Base-by-base conservation (phyloP, 2,888 invertebrate genomes). In the Tetragonisca angustula region DNA sequence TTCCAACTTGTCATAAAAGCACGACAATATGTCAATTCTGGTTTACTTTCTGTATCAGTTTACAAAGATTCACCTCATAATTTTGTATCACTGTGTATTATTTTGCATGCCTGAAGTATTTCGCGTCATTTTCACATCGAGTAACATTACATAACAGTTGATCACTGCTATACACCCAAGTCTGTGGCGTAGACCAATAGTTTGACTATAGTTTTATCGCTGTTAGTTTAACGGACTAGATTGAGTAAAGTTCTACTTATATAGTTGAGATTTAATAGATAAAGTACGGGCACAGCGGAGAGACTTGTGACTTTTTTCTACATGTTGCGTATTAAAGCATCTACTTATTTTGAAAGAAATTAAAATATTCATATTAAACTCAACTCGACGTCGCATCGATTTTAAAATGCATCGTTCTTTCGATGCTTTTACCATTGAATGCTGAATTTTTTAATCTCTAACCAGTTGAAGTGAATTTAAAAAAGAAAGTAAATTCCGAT, bases 141-240 rank as follows among this genome's bases (percentile, higher is more conserved):
- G 19, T 2, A 56, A 32, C 19, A 36, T 78, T 78, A 72, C 17
- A 49, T 65, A 72, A 78, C n/a, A 24, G 0, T 56, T 70, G 21
- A 6, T 50, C 27, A 19, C n/a, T 61, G 11, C 1, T 36, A 36
- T 27, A 19, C 17, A 11, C n/a, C 50, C 4, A 24, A 50, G 2
- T 21, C 17, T n/a, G 69, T 61, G 49, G 24, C 4, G 15, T 9
- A 17, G 11, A 52, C 24, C 56, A 24, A 0, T 43, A 49, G 21
- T 49, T 75, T 1, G 15, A 3, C 17, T 61, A 43, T 9, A 50
- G 49, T 49, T 27, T 61, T 69, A 69, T 61, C 76, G 19, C 5
- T 27, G 21, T 17, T 49, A 27, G 27, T 68, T 76, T 27, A 49
- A n/a, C 1, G 50, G 17, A 67, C 49, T 59, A 24, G 21, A 67